These are phyloP conservation scores for Scyliorhinus canicula DNA, from an alignment of 2,797 vertebrate genomes.

Conservation along the genomic window DNA sequence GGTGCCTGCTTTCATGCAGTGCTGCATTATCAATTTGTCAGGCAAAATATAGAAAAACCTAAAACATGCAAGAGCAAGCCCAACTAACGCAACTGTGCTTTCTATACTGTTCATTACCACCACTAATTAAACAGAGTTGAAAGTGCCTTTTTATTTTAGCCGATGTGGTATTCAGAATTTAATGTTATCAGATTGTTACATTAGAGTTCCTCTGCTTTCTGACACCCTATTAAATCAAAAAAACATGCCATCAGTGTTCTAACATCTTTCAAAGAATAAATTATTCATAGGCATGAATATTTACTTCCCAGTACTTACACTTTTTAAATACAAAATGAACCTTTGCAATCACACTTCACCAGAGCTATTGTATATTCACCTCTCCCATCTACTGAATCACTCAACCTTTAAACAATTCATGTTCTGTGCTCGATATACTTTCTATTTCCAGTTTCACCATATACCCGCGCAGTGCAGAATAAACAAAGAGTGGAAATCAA, in stretches of 20 bases:
- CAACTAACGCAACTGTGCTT: neutral
- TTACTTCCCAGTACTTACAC: constrained; percentile 19
- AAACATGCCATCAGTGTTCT: neutral
- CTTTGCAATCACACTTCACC: neutral
- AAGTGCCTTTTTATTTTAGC: neutral
- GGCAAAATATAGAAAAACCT: neutral
- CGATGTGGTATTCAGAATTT: neutral
- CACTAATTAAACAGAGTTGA: neutral
- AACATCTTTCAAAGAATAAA: neutral
- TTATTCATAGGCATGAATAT: constrained; percentile 15
- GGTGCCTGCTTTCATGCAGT: neutral
- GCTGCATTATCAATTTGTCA: neutral
- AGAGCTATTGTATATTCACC: neutral
- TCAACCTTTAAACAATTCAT: neutral
- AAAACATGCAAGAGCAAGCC: neutral
- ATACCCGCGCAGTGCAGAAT: neutral
- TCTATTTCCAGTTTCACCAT: neutral
- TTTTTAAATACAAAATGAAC: constrained; percentile 5
- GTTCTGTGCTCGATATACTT: neutral
- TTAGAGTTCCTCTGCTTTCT: neutral
- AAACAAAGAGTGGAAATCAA: neutral
- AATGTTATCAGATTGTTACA: neutral
- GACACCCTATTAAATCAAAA: constrained; percentile 10
- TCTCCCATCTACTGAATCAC: neutral
- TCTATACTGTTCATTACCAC: neutral